A percentile compares a stretch with the other conserved stretches of the same genome.
phyloP scores from a whole-genome alignment of 2,888 invertebrate genomes.

The Rambutsinella grinnellia region DNA sequence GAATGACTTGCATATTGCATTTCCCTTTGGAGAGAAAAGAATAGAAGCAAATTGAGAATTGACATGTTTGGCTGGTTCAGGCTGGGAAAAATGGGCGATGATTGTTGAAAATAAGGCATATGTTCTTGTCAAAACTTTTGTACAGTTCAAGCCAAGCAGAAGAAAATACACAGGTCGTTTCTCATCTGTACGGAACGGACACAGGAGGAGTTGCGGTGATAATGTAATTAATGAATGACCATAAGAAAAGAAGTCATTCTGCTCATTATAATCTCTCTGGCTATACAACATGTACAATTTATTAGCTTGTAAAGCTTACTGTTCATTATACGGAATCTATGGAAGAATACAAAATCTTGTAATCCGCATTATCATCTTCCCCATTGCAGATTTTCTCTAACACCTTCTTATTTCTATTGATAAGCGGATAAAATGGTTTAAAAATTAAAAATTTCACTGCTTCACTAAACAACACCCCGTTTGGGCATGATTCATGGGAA shows the following conservation, averaged over 20 bases:
- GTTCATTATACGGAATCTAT: too few relatives aligned
- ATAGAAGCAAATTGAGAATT: slow-evolving; percentile 34
- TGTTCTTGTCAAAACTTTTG: not conserved
- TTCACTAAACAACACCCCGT: too few relatives aligned
- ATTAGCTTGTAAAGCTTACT: too few relatives aligned
- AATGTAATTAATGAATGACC: slow-evolving; percentile 48
- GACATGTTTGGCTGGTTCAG: slow-evolving; percentile 32
- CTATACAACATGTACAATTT: too few relatives aligned
- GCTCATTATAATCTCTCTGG: not conserved
- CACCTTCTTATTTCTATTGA: too few relatives aligned
- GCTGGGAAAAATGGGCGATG: not conserved
- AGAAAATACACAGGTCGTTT: not conserved
- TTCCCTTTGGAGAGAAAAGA: not conserved
- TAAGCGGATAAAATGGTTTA: too few relatives aligned
- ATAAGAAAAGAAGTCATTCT: slow-evolving; percentile 12
- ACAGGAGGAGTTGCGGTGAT: slow-evolving; percentile 33
- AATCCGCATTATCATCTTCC: too few relatives aligned
- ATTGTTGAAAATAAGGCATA: not conserved
- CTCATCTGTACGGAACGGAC: not conserved
- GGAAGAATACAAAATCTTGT: too few relatives aligned
- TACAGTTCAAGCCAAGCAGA: not conserved
- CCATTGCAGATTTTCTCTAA: too few relatives aligned
- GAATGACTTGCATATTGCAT: slow-evolving; percentile 27
- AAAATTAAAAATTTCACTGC: too few relatives aligned
- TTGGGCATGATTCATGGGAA: too few relatives aligned